Evolutionary conservation across 2,797 vertebrate genomes (phyloP).

Genomic region (Phalloptychus januarius): DNA sequence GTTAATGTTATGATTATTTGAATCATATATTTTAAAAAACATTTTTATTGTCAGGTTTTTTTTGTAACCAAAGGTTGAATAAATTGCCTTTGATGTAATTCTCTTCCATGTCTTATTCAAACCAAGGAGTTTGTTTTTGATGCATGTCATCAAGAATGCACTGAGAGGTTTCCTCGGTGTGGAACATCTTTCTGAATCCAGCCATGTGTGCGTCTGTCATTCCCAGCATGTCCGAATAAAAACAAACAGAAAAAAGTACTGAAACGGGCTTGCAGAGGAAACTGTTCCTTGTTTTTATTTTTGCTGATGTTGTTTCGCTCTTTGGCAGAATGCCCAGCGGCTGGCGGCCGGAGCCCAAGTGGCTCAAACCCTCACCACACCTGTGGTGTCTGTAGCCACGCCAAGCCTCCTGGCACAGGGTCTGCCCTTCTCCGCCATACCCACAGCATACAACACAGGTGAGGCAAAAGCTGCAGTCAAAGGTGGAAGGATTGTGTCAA

Average conservation of each 20-base stretch:
- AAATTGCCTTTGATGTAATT: constrained; percentile 75
- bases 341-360: constrained; percentile 89
- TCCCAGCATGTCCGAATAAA: constrained; percentile 62
- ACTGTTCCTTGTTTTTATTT: not conserved
- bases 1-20: no score
- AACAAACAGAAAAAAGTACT: constrained; percentile 7
- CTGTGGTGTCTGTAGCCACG: constrained; percentile 95
- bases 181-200: constrained; percentile 43
- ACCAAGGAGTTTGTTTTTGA: constrained; percentile 51
- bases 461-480: constrained; percentile 29
- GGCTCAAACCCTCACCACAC: constrained; percentile 93
- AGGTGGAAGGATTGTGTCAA: not conserved
- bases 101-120: constrained; percentile 7
- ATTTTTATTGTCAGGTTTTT: no score
- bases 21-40: no score
- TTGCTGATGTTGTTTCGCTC: constrained; percentile 50
- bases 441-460: constrained; percentile 98
- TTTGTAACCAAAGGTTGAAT: constrained; percentile 16
- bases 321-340: constrained; percentile 89
- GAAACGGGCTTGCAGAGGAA: constrained; percentile 4
- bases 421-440: constrained; percentile 94
- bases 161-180: constrained; percentile 55
- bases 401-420: constrained; percentile 91
- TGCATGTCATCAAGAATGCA: constrained; percentile 55
- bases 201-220: constrained; percentile 57